Evolutionary conservation across 2,797 vertebrate genomes (phyloP), one percentile per base, ranked within the genome.

Genomic region (Arctocebus calabarensis): DNA sequence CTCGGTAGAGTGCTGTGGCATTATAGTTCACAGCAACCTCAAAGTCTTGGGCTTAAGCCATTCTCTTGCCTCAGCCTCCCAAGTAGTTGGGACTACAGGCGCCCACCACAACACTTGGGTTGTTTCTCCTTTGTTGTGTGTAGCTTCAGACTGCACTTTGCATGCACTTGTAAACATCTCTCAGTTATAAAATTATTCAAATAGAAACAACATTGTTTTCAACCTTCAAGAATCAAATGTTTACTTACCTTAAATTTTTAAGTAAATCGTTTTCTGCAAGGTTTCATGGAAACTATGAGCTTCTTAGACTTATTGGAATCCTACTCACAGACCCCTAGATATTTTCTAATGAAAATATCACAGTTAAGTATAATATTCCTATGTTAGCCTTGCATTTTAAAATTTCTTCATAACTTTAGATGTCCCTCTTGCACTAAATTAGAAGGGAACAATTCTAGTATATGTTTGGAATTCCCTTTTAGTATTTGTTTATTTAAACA

Each of bases 361-460:
- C 4, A 27, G 12, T 77, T 73, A 78, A 19, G 11, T 3, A 75
- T 14, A 43, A 66, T 19, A 90, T n/a, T 48, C 7, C 10, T 4
- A n/a, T 43, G 7, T 23, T 57, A 68, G 27, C 3, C n/a, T 87
- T 66, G 10, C 1, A 4, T 45, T 82, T 90, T 52, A 16, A 37
- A 27, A 61, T 16, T 68, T 61, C 32, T 52, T 94, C 78, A 19
- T 34, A 52, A 48, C 32, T 92, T 82, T 94, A 88, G 62, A 84
- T 86, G 43, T 83, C 74, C 29, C 37, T 85, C 34, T 95, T 92
- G 43, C 32, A 68, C 75, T 74, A 70, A 89, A 84, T 20, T 83
- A 71, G 17, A 73, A 14, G 19, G 23, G 22, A 59, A 74, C 17
- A 84, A 57, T 52, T 83, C 93, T 71, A 84, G 19, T 59, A 19